These are phyloP conservation scores for Apteryx owenii DNA, from an alignment of 2,113 vertebrate genomes.

Conservation along the genomic window DNA sequence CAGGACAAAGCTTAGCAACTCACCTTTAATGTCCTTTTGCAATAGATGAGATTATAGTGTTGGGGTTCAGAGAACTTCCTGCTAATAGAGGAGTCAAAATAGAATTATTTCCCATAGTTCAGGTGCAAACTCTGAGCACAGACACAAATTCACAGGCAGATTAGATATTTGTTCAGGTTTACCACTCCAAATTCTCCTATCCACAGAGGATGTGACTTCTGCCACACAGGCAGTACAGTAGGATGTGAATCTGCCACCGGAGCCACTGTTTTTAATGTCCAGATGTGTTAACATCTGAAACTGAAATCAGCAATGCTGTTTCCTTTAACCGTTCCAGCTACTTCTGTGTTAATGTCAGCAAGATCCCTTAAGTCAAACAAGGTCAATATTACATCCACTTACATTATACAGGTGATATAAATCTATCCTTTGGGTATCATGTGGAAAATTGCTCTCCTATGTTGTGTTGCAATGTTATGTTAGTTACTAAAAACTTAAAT, in stretches of 20 bases:
- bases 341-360: accelerated
- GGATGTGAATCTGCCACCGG: not conserved
- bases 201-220: not conserved
- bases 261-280: not conserved
- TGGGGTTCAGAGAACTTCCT: not conserved
- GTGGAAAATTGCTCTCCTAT: not conserved
- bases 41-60: not conserved
- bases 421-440: not conserved
- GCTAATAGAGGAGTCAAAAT: not conserved
- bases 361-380: not conserved
- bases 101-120: not conserved
- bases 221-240: not conserved
- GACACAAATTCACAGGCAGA: not conserved
- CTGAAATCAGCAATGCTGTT: not conserved
- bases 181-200: not conserved
- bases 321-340: not conserved
- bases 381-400: not conserved
- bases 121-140: not conserved
- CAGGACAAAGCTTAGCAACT: not conserved
- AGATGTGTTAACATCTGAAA: not conserved
- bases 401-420: not conserved
- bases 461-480: not conserved
- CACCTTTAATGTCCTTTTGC: not conserved
- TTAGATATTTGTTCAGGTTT: not conserved
- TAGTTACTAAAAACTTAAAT: not conserved